Percentiles rank a stretch among this genome's conserved stretches.
phyloP scores from a whole-genome alignment of 2,113 vertebrate genomes.

The Platycercus adscitus region DNA sequence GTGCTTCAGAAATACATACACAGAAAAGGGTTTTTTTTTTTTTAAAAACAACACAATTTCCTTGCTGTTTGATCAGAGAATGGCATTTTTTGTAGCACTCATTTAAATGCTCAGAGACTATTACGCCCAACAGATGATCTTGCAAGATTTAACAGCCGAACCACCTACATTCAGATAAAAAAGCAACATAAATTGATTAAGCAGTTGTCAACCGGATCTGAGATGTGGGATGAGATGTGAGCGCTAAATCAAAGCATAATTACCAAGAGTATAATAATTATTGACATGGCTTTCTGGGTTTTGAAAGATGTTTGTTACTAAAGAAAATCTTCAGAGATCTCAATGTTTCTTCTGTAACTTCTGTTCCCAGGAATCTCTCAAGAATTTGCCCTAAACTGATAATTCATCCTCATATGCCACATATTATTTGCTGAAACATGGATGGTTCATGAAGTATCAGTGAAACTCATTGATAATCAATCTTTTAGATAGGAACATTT shows the following conservation, averaged over 20 bases:
- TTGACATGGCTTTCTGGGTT: background rate
- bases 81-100: background rate
- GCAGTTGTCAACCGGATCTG: background rate
- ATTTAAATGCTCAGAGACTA: background rate
- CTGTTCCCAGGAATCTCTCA: background rate
- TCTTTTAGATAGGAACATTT: background rate
- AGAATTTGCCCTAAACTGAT: background rate
- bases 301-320: background rate
- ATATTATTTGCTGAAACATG: background rate
- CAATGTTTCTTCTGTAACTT: fast-evolving
- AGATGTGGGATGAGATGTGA: background rate
- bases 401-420: background rate
- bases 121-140: background rate
- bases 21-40: background rate
- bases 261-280: background rate
- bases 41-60: background rate
- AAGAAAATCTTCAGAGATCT: background rate
- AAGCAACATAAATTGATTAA: background rate
- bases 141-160: background rate
- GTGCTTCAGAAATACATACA: background rate
- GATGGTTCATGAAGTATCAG: background rate
- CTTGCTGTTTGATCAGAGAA: background rate
- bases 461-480: background rate
- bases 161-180: background rate
- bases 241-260: background rate